These are phyloP conservation scores for Pterois miles DNA, from an alignment of 2,797 vertebrate genomes.

Conservation along the genomic window DNA sequence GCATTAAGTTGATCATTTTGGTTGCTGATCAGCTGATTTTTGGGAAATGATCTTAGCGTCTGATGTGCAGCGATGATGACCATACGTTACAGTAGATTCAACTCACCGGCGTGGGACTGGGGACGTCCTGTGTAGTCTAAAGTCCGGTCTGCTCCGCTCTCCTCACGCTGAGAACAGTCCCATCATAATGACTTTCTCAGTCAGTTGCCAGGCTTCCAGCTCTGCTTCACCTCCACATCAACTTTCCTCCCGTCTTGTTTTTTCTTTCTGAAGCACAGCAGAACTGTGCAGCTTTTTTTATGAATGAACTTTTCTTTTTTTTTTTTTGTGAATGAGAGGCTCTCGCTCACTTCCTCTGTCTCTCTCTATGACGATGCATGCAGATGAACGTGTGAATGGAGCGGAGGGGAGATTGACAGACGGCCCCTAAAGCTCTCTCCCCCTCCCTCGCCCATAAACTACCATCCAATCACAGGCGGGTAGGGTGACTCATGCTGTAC, in stretches of 20 bases:
- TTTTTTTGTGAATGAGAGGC: constrained; percentile 85
- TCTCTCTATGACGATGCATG: constrained; percentile 79
- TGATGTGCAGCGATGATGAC: background rate
- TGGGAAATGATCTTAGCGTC: background rate
- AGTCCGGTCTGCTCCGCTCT: constrained; percentile 42
- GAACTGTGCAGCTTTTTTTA: constrained; percentile 82
- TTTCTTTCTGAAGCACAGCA: constrained; percentile 41
- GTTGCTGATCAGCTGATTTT: background rate
- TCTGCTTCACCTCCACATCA: constrained; percentile 45
- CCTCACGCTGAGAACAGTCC: constrained; percentile 44
- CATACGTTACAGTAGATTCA: constrained; percentile 1
- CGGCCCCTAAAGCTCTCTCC: constrained; percentile 77
- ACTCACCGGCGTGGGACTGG: constrained; percentile 64
- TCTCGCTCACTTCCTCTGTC: constrained; percentile 53
- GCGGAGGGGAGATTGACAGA: constrained; percentile 88
- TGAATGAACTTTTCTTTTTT: constrained; percentile 88
- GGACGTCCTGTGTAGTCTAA: constrained; percentile 51
- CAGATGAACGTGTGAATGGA: constrained; percentile 91
- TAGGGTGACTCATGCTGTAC: constrained; percentile 89
- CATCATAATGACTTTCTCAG: constrained; percentile 47
- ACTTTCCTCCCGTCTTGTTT: constrained; percentile 43
- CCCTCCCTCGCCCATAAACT: constrained; percentile 71
- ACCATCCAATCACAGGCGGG: constrained; percentile 85
- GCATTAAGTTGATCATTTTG: background rate
- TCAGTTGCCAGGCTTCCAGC: constrained; percentile 39